A percentile compares a stretch with the other conserved stretches of the same genome.
Conservation (phyloP, 2,888 invertebrate genomes). For the Minunthozetes semirufus region DNA sequence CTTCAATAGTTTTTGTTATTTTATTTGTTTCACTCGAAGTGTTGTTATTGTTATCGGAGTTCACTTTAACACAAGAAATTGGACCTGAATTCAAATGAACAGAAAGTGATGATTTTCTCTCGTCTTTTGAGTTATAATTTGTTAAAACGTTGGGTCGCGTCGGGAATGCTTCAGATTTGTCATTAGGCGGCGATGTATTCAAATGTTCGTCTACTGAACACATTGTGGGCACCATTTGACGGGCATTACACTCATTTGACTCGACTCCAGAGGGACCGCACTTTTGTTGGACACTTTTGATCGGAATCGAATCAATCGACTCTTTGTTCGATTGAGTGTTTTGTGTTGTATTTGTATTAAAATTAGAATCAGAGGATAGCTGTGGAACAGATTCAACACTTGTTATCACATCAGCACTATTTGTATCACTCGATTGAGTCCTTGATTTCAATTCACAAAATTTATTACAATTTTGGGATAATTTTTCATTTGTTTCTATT, state of each 20-base stretch:
- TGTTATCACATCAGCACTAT: constrained; percentile 23
- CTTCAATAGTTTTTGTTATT: background rate
- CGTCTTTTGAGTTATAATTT: background rate
- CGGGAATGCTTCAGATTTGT: constrained; percentile 10
- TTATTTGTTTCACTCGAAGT: background rate
- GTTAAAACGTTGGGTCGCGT: background rate
- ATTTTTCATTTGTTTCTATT: background rate
- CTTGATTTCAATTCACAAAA: background rate
- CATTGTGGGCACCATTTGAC: constrained; percentile 29
- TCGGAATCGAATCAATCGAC: background rate
- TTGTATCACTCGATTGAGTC: background rate
- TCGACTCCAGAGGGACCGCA: background rate
- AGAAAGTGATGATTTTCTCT: constrained; percentile 1
- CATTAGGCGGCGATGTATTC: constrained; percentile 1
- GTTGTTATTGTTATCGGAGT: background rate
- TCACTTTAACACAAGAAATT: background rate
- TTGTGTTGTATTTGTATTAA: background rate
- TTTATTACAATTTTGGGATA: background rate
- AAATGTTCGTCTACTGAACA: constrained; percentile 18
- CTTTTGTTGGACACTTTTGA: background rate
- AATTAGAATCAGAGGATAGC: background rate
- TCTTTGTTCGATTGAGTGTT: background rate
- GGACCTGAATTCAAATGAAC: background rate
- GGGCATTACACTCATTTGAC: constrained; percentile 1
- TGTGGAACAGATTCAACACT: constrained; percentile 21